Evolutionary conservation across 2,888 invertebrate genomes (phyloP).

Genomic region (Pasiphila rectangulata): DNA sequence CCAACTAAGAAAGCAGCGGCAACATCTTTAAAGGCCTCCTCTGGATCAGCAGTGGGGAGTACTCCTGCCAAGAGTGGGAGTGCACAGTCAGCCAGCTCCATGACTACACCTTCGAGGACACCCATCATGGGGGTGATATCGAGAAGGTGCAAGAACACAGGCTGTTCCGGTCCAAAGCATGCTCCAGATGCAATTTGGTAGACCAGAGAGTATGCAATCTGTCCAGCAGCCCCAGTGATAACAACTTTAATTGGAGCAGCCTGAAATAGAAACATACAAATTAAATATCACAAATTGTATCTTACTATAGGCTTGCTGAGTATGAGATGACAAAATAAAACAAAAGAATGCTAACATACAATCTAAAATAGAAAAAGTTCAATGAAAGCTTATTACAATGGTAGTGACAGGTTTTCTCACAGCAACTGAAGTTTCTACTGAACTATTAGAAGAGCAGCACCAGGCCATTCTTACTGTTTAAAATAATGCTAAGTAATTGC

Average conservation of each 20-base stretch:
- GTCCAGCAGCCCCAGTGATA: constrained; percentile 99
- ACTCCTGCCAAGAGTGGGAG: constrained; percentile 92
- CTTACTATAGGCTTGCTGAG: no score
- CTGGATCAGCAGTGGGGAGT: constrained; percentile 92
- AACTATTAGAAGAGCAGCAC: constrained; percentile 39
- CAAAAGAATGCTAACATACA: no score
- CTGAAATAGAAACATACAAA: constrained; percentile 67
- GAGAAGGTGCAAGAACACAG: constrained; percentile 92
- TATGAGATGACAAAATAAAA: no score
- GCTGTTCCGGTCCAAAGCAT: constrained; percentile 95
- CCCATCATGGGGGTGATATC: constrained; percentile 98
- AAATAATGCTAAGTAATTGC: no score
- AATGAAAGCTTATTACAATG: no score
- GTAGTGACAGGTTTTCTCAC: constrained; percentile 34
- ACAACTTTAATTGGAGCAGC: constrained; percentile 94
- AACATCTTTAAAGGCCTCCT: constrained; percentile 96
- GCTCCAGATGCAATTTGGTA: constrained; percentile 97
- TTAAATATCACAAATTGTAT: no score
- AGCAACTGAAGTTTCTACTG: constrained; percentile 32
- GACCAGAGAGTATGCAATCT: constrained; percentile 98
- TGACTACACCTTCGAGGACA: constrained; percentile 98
- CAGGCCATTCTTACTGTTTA: constrained; percentile 37
- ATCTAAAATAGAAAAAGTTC: no score
- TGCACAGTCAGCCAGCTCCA: constrained; percentile 98
- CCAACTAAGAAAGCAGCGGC: constrained; percentile 98